Evolutionary conservation across 2,888 invertebrate genomes (phyloP).

Genomic region (Hydrotaea diabolus): DNA sequence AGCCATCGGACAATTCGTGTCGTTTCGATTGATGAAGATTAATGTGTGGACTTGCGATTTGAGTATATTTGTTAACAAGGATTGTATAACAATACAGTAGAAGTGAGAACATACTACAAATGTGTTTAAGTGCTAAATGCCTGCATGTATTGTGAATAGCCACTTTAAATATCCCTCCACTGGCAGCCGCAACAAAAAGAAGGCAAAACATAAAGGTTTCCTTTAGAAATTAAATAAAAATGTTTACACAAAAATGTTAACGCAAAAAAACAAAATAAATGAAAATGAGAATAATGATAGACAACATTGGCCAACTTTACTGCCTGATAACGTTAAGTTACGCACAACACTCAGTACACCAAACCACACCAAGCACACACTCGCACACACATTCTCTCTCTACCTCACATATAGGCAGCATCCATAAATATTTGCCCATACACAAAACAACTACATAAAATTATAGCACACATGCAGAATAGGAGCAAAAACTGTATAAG

Average conservation of each 20-base stretch:
- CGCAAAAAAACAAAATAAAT: constrained; percentile 22
- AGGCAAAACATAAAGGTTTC: neutral
- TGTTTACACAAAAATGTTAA: neutral
- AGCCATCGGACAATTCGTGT: neutral
- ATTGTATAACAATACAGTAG: constrained; percentile 6
- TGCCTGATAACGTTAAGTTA: constrained; percentile 37
- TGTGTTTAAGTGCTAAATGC: neutral
- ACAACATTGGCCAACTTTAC: constrained; percentile 61
- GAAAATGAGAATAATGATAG: constrained; percentile 66
- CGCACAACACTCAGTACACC: constrained; percentile 23
- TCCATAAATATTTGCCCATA: constrained; percentile 22
- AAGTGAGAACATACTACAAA: neutral
- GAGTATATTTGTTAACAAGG: neutral
- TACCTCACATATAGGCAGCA: neutral
- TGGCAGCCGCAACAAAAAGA: neutral
- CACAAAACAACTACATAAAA: constrained; percentile 10
- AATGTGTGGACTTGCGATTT: neutral
- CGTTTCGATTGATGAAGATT: neutral
- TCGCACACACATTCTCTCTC: neutral
- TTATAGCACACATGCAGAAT: constrained; percentile 28
- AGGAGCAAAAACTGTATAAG: constrained; percentile 42
- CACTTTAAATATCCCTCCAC: neutral
- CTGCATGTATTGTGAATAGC: neutral
- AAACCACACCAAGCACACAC: constrained; percentile 10
- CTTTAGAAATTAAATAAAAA: constrained; percentile 8